These are phyloP conservation scores for Pterocles gutturalis DNA, from an alignment of 2,113 vertebrate species.

Conservation along the genomic window DNA sequence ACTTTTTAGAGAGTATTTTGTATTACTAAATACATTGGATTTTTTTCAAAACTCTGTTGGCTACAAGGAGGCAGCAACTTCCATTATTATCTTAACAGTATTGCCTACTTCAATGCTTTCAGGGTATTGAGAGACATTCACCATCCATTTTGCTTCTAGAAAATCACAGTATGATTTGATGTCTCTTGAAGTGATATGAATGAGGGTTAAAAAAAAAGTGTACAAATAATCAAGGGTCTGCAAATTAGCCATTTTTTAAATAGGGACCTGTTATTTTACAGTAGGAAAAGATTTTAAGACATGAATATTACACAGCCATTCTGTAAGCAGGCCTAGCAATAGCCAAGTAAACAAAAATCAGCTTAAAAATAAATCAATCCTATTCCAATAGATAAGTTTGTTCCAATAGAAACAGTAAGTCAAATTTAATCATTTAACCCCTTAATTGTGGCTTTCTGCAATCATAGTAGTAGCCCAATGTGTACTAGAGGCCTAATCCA, in stretches of 20 bases:
- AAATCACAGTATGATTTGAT: not conserved
- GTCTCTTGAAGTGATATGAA: not conserved
- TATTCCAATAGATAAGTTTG: not conserved
- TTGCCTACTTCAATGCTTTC: not conserved
- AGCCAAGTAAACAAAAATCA: not conserved
- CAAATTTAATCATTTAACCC: not conserved
- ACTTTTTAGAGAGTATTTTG: not conserved
- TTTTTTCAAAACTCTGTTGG: not conserved
- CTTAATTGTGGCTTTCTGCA: not conserved
- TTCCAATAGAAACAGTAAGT: not conserved
- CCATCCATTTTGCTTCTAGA: not conserved
- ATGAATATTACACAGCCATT: rapidly evolving
- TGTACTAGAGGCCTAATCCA: not conserved
- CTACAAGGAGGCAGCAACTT: not conserved
- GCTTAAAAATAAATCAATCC: not conserved
- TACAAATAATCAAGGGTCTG: not conserved
- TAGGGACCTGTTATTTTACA: not conserved
- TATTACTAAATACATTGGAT: not conserved
- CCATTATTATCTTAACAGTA: not conserved
- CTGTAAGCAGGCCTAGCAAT: not conserved
- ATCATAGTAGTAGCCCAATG: not conserved
- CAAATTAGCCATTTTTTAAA: not conserved
- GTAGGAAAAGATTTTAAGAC: not conserved
- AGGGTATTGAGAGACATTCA: not conserved
- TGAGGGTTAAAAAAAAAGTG: not conserved